Percentiles rank a stretch among this genome's conserved stretches.
Evolutionary conservation across 2,113 vertebrate species (phyloP).

Genomic region (Spea multiplicata): DNA sequence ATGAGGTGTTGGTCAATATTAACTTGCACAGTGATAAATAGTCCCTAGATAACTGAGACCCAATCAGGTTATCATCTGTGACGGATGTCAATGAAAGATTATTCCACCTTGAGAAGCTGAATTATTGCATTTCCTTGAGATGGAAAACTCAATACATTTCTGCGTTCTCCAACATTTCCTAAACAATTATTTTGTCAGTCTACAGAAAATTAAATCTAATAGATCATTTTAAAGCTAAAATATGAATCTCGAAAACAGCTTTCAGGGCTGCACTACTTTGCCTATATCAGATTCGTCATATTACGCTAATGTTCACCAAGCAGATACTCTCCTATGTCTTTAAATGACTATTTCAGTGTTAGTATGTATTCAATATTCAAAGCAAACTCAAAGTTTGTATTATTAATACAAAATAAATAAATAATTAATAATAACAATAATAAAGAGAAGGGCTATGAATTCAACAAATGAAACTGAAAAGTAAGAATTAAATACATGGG

Average conservation of each 20-base stretch:
- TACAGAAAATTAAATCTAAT: not conserved
- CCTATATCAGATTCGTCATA: too few species aligned
- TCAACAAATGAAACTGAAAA: too few species aligned
- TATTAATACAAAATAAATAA: too few species aligned
- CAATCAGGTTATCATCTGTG: not conserved
- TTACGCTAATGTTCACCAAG: too few species aligned
- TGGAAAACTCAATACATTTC: not conserved
- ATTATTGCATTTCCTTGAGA: not conserved
- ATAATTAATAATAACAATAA: too few species aligned
- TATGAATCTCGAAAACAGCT: not conserved
- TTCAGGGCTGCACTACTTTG: too few species aligned
- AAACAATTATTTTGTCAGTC: not conserved
- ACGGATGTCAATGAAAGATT: slow-evolving; percentile 1
- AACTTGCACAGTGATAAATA: slow-evolving; percentile 7
- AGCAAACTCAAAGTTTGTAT: too few species aligned
- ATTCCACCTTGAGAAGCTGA: not conserved
- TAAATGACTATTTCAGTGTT: too few species aligned
- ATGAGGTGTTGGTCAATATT: not conserved
- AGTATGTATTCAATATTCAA: too few species aligned
- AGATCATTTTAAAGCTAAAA: not conserved
- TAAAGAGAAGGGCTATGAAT: too few species aligned
- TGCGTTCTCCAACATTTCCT: not conserved
- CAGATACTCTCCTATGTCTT: too few species aligned
- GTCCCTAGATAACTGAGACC: not conserved
- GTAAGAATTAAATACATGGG: too few species aligned